phyloP scores from a whole-genome alignment of 2,113 vertebrate genomes.

The Nansenia antarctica region DNA sequence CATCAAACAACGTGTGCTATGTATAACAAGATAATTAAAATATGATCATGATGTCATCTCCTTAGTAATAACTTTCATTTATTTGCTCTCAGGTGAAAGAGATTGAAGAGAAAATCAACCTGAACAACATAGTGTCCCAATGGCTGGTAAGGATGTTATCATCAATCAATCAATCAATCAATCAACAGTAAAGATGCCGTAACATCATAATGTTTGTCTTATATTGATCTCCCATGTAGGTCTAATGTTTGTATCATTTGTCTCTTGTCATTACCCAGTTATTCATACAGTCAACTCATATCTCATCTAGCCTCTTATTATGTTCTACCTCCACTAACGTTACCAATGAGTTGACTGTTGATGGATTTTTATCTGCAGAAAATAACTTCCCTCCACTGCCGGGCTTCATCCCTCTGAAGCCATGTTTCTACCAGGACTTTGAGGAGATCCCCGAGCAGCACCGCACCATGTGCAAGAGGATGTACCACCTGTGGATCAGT shows the following conservation, averaged over 20 bases:
- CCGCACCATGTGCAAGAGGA: constrained; percentile 89
- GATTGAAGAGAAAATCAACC: not conserved
- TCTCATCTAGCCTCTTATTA: not conserved
- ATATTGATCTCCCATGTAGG: too few species aligned
- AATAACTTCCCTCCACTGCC: constrained; percentile 96
- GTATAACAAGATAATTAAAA: too few species aligned
- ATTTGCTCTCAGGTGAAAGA: constrained; percentile 23
- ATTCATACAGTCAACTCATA: too few species aligned
- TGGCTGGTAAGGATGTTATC: constrained; percentile 65
- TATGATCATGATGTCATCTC: too few species aligned
- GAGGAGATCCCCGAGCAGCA: constrained; percentile 95
- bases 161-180: not conserved
- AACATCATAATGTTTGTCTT: too few species aligned
- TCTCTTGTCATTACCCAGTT: too few species aligned
- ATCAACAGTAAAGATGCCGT: too few species aligned
- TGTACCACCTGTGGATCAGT: constrained; percentile 99
- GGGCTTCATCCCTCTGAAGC: constrained; percentile 92
- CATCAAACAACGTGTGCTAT: too few species aligned
- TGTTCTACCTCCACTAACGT: not conserved
- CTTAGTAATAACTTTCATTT: too few species aligned
- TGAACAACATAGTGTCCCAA: constrained; percentile 28
- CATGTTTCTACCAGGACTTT: constrained; percentile 98
- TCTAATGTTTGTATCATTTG: too few species aligned
- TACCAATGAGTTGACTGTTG: not conserved
- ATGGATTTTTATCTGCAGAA: constrained; percentile 70